These are phyloP conservation scores for Ligdia adustata DNA, from an alignment of 2,888 invertebrate species.

Conservation along the genomic window DNA sequence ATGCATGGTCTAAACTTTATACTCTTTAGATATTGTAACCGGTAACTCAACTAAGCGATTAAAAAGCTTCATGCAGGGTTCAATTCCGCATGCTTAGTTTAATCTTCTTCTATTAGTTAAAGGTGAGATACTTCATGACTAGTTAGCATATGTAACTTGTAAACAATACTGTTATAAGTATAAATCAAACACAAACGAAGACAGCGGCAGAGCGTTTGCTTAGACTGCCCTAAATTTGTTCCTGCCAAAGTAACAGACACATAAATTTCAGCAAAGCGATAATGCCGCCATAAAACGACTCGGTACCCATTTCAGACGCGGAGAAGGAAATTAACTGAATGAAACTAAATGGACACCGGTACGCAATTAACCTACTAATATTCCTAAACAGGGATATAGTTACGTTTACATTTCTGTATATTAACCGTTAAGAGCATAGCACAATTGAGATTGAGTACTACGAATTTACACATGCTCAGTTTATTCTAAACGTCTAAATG, in stretches of 20 bases:
- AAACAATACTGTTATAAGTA: background rate
- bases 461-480: constrained; percentile 30
- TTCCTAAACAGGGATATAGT: constrained; percentile 29
- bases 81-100: too few relatives aligned
- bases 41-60: too few relatives aligned
- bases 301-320: constrained; percentile 8
- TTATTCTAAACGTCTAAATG: constrained; percentile 30
- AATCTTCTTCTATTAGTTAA: too few relatives aligned
- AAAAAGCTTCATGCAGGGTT: too few relatives aligned
- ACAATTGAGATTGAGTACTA: constrained; percentile 30
- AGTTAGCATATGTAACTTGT: background rate
- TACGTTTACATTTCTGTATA: constrained; percentile 14
- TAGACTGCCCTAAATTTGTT: constrained; percentile 7
- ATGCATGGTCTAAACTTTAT: too few relatives aligned
- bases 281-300: constrained; percentile 25
- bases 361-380: constrained; percentile 30
- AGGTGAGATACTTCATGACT: too few relatives aligned
- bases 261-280: constrained; percentile 6
- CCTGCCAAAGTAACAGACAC: constrained; percentile 6
- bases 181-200: background rate
- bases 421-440: constrained; percentile 25
- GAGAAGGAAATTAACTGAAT: constrained; percentile 22
- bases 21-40: too few relatives aligned
- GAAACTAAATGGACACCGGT: constrained; percentile 17
- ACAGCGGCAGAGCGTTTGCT: background rate